phyloP scores from a whole-genome alignment of 2,797 vertebrate genomes.

The Fratercula arctica region DNA sequence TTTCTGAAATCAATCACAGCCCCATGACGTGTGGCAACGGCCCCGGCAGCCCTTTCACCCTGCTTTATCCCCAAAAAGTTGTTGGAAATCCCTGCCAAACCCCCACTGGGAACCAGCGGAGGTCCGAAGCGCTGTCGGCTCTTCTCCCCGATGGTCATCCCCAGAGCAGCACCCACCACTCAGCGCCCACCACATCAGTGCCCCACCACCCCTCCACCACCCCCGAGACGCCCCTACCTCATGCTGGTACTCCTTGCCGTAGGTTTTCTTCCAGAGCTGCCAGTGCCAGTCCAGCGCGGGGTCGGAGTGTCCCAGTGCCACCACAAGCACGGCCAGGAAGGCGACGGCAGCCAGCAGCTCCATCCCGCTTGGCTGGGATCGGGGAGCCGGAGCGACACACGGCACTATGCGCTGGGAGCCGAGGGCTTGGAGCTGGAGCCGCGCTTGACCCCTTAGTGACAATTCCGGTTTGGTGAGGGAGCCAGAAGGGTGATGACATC shows the following conservation, averaged over 20 bases:
- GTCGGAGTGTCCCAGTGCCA: background rate
- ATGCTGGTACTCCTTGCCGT: background rate
- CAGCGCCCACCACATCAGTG: background rate
- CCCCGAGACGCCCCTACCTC: background rate
- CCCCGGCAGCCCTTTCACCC: rapidly evolving
- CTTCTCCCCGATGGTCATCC: background rate
- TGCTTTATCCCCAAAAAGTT: background rate
- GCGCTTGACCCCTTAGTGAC: background rate
- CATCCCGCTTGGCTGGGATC: background rate
- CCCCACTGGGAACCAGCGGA: background rate
- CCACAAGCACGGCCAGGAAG: background rate
- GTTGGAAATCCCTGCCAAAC: rapidly evolving
- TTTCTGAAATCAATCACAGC: conserved; percentile 66
- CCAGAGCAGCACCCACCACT: background rate
- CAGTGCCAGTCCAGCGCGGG: background rate
- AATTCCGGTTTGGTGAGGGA: background rate
- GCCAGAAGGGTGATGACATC: background rate
- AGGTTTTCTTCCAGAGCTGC: conserved; percentile 54
- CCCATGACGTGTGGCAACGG: rapidly evolving
- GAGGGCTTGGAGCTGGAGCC: background rate
- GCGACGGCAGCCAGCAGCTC: background rate
- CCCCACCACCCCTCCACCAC: background rate
- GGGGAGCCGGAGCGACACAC: background rate
- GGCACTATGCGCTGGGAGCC: background rate
- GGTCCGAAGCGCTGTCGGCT: rapidly evolving